Evolutionary conservation across 2,113 vertebrate genomes (phyloP).

Genomic region (Neopipo cinnamomea): DNA sequence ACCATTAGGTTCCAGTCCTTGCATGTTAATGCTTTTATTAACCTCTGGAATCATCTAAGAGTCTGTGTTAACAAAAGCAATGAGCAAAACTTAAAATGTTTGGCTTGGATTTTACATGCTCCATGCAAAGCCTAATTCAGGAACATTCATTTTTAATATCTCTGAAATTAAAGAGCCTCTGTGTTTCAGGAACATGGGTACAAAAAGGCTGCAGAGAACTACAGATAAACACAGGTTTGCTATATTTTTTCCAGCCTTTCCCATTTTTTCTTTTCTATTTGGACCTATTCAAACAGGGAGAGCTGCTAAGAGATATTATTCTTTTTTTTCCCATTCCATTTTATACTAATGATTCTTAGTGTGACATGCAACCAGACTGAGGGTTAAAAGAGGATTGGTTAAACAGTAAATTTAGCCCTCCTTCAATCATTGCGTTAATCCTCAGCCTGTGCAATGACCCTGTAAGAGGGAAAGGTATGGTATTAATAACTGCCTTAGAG

Average conservation of each 20-base stretch:
- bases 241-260: background rate
- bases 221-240: background rate
- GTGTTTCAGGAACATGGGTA: background rate
- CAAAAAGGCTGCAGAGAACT: background rate
- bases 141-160: background rate
- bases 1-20: conserved; percentile 9
- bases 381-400: background rate
- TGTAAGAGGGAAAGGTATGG: background rate
- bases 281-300: background rate
- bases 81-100: background rate
- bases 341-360: background rate
- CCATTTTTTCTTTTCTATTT: background rate
- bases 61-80: background rate
- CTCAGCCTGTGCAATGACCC: background rate
- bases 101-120: background rate
- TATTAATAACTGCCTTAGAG: background rate
- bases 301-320: background rate
- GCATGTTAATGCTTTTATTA: conserved; percentile 44
- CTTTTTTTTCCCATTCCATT: background rate
- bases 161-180: background rate
- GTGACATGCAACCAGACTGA: background rate
- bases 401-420: background rate
- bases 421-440: background rate
- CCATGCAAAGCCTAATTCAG: background rate
- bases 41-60: background rate